Evolutionary conservation across 1,140 invertebrate species (phyloP).

Genomic region (Fopius arisanus): DNA sequence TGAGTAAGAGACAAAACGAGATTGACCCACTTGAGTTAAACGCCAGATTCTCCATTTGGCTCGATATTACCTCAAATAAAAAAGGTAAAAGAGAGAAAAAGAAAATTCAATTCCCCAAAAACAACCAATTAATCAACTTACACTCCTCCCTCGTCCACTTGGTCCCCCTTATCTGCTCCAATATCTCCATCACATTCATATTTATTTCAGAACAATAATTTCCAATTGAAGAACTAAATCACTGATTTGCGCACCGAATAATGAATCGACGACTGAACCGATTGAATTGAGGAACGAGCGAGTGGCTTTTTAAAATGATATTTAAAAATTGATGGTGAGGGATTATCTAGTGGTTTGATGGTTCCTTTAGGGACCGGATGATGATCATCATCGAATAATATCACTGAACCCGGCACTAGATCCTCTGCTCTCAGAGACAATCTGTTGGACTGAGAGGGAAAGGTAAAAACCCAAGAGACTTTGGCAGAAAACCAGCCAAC

Average conservation of each 20-base stretch:
- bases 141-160: slow-evolving; percentile 53
- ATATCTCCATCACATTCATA: slow-evolving; percentile 21
- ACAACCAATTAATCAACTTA: too few relatives aligned
- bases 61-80: slow-evolving; percentile 16
- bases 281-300: too few relatives aligned
- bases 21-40: slow-evolving; percentile 27
- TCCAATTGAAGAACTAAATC: not conserved
- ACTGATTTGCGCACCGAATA: not conserved
- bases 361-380: too few relatives aligned
- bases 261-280: too few relatives aligned
- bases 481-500: slow-evolving; percentile 58
- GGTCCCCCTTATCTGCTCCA: slow-evolving; percentile 39
- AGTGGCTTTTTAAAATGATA: not conserved
- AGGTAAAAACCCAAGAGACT: not conserved
- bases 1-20: slow-evolving; percentile 5
- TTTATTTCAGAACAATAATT: not conserved
- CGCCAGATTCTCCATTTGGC: slow-evolving; percentile 15
- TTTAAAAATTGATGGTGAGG: not conserved
- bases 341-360: not conserved
- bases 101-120: too few relatives aligned
- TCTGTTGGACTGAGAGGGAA: not conserved
- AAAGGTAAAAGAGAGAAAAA: too few relatives aligned
- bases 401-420: not conserved
- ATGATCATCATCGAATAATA: not conserved
- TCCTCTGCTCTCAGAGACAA: not conserved